Base-by-base conservation (phyloP, 2,888 invertebrate species). In the Margaritifera margaritifera region DNA sequence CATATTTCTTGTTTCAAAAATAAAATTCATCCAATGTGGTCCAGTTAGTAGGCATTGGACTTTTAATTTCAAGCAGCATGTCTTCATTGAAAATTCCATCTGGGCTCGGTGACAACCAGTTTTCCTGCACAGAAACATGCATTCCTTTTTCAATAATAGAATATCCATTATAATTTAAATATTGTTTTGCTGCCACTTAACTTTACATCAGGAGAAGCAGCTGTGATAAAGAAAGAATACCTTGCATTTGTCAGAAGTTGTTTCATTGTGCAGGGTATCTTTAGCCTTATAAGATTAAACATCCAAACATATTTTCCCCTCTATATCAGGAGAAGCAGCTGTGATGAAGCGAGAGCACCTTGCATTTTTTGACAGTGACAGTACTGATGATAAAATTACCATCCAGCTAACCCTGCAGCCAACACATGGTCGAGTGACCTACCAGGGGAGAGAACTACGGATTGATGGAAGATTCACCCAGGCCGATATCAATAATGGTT, bases 331-430 rank as follows among this genome's bases (percentile, higher is more conserved):
- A 20, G 73, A 76, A 20, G 75, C 77, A 31, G 72, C 78, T n/a
- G 56, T 68, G 6, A 70, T 87, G 3, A 74, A 71, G 20, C 71
- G 77, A 55, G 66, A 78, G n/a, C 73, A 78, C 54, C 69, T 87
- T 51, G 80, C 82, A 0, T 87, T 87, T 76, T 75, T 71, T 53
- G 87, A 86, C 70, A 64, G 64, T 22, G 85, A 86, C 69, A 81
- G 83, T 27, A 8, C 50, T 0, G 85, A 83, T 66, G 69, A 75
- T 3, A 71, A 77, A 6, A 64, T 87, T n/a, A 71, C 66, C 42
- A 80, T 86, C 20, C 75, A 66, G 50, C 73, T 87, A 27, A 69
- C 71, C 19, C 67, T 72, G 22, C 69, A 69, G 27, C 78, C 82
- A 19, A 69, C 73, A 6, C 80, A 86, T 72, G 87, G 87, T 6